These are phyloP conservation scores for Lasioglossum leucozonium DNA, from an alignment of 2,888 invertebrate genomes.

Conservation along the genomic window DNA sequence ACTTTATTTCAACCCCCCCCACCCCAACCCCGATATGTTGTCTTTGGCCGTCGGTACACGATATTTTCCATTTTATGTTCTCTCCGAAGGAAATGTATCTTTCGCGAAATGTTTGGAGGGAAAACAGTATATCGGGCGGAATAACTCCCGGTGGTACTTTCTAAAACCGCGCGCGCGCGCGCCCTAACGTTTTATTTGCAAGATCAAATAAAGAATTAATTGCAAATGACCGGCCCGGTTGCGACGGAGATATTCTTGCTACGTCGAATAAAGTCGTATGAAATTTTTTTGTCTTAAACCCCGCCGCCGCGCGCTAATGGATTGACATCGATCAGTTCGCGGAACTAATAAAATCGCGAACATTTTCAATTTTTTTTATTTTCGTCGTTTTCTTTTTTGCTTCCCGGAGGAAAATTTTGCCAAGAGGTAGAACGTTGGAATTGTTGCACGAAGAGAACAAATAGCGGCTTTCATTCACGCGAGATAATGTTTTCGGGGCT, in stretches of 20 bases:
- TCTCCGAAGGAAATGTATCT: background rate
- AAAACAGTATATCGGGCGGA: background rate
- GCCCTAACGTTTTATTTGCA: background rate
- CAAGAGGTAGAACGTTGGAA: background rate
- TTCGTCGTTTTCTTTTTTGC: too few species aligned
- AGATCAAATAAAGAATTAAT: background rate
- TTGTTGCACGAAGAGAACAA: too few species aligned
- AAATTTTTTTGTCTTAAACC: background rate
- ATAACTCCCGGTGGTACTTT: too few species aligned
- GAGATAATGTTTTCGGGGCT: too few species aligned
- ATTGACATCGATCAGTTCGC: background rate
- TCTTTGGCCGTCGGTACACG: background rate
- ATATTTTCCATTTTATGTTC: background rate
- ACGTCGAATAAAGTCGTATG: background rate
- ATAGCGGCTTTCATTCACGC: too few species aligned
- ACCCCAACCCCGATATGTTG: background rate
- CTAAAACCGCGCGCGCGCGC: too few species aligned
- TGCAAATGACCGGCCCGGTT: background rate
- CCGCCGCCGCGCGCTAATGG: background rate
- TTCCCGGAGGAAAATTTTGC: background rate
- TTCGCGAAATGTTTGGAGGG: background rate
- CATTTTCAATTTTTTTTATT: background rate
- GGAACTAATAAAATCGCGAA: background rate
- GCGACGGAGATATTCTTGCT: background rate
- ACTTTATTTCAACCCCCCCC: background rate